Evolutionary conservation across 2,113 vertebrate genomes (phyloP), one percentile per base, ranked within the genome.

Genomic region (Callipepla californica): DNA sequence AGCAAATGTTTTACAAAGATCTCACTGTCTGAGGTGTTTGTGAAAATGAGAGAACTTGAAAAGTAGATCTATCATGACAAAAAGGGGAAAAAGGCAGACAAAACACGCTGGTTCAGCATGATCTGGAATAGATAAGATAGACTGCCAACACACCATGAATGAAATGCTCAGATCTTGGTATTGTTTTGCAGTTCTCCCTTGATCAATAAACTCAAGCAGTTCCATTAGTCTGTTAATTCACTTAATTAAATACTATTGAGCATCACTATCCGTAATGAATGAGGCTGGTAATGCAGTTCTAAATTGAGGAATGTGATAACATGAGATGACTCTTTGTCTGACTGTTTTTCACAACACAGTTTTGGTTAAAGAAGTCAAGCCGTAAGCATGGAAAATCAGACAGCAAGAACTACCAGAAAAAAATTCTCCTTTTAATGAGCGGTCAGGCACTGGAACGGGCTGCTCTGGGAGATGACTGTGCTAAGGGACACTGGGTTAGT

Each of bases 211-310:
- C 58, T 89, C 57, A 81, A 85, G 84, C 36, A 89, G 92, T 87
- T 85, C 86, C 58, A 92, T 89, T 76, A 91, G 36, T 87, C 48
- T 89, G 32, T 82, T 96, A 96, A 95, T 94, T 91, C 62, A 91
- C 74, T 93, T 92, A 84, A 74, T 55, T 72, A 90, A 90, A 90
- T 53, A 90, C 80, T 68, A 95, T 61, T 0, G 8, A 84, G 73
- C 61, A 65, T 76, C 55, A 76, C 62, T 80, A 81, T 79, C 18
- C 50, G 21, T 38, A 89, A 84, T 38, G 45, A 85, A 90, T 75
- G 40, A 86, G 17, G 47, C 68, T 87, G 45, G 45, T 80, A 83
- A 70, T 38, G 53, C n/a, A 83, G 51, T 30, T 51, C 48, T 89
- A 86, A 79, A 51, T 61, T 34, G 80, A 10, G 47, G 34, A 62